phyloP scores from a whole-genome alignment of 2,113 vertebrate species.

The Pygoscelis adeliae region DNA sequence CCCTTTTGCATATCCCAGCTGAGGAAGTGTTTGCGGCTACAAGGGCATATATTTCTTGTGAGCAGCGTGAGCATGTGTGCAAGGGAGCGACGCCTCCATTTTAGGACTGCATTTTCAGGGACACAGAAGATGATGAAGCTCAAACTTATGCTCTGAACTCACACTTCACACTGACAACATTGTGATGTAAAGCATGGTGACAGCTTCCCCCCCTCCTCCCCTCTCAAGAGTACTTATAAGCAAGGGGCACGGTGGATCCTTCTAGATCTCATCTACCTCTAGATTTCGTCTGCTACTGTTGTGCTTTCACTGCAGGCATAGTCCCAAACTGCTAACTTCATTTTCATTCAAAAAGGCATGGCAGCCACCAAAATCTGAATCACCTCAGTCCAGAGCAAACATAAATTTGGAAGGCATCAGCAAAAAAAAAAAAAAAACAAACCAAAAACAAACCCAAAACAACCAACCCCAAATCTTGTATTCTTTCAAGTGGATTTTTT shows the following conservation, averaged over 20 bases:
- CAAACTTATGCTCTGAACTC: neutral
- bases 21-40: neutral
- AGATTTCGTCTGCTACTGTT: neutral
- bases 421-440: neutral
- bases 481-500: slow-evolving; percentile 23
- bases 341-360: neutral
- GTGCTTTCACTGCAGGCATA: neutral
- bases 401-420: neutral
- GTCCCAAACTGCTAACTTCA: neutral
- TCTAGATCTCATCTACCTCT: neutral
- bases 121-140: neutral
- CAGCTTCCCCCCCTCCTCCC: neutral
- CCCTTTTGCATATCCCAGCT: neutral
- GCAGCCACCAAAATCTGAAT: neutral
- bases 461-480: neutral
- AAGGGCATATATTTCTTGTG: accelerated
- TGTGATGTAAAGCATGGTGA: neutral
- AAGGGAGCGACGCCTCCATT: neutral
- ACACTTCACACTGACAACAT: neutral
- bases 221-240: neutral
- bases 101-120: neutral
- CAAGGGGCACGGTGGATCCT: neutral
- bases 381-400: neutral
- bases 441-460: no score
- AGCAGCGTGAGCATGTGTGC: neutral